A percentile compares a stretch with the other conserved stretches of the same genome.
Evolutionary conservation across 1,140 invertebrate genomes (phyloP).

Genomic region (Bombus breviceps): DNA sequence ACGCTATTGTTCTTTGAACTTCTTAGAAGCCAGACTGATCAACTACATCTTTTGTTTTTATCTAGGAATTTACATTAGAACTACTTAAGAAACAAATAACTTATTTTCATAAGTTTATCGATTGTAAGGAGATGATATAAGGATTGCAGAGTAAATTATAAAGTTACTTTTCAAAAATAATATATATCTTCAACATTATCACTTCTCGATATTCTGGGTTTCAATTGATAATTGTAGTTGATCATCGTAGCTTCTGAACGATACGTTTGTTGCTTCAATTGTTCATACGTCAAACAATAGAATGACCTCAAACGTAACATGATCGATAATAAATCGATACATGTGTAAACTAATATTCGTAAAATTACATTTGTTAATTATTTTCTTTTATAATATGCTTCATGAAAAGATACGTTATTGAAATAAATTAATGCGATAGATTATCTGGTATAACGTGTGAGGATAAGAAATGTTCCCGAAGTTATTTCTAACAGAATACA

Average conservation of each 20-base stretch:
- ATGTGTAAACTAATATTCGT: background rate
- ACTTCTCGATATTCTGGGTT: background rate
- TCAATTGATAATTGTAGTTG: background rate
- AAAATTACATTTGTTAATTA: background rate
- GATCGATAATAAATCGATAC: background rate
- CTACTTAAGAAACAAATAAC: background rate
- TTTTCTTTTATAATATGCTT: background rate
- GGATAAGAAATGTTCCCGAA: background rate
- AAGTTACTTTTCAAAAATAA: no score
- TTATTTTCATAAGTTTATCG: background rate
- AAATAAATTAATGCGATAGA: background rate
- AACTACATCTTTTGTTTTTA: background rate
- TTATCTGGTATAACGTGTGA: background rate
- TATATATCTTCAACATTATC: background rate
- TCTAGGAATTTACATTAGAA: background rate
- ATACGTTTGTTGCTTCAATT: background rate
- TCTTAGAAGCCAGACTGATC: background rate
- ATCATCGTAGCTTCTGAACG: background rate
- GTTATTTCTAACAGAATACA: background rate
- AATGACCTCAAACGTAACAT: background rate
- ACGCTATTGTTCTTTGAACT: background rate
- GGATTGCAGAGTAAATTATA: no score
- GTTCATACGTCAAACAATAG: background rate
- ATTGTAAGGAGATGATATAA: no score
- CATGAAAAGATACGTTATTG: no score